Percentiles rank a stretch among this genome's conserved stretches.
Conservation (phyloP, 2,113 vertebrate genomes). For the Esox niger region DNA sequence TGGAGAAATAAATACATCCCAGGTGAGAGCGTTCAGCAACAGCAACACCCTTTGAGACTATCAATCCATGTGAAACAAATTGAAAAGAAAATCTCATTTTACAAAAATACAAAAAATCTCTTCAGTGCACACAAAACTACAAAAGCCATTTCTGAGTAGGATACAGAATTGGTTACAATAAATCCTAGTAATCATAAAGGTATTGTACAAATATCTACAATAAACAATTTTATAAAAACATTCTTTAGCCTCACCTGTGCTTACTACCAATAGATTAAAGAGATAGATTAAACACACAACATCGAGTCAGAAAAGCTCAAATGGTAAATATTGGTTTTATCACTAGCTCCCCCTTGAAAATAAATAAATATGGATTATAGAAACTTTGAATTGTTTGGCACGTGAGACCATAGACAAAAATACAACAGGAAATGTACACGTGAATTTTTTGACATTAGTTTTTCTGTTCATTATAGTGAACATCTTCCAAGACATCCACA, state of each 20-base stretch:
- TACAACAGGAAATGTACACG: conserved; percentile 21
- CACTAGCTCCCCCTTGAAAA: conserved; percentile 56
- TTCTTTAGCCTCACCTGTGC: conserved; percentile 53
- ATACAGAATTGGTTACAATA: conserved; percentile 54
- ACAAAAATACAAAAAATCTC: conserved; percentile 71
- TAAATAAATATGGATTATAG: conserved; percentile 71
- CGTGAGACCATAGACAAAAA: conserved; percentile 54
- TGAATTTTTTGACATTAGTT: conserved; percentile 16
- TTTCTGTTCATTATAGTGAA: conserved; percentile 28
- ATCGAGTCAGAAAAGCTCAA: conserved; percentile 34
- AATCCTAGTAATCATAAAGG: conserved; percentile 55
- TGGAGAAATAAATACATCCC: too few relatives aligned
- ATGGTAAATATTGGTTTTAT: conserved; percentile 53
- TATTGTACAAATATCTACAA: conserved; percentile 79
- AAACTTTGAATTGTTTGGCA: conserved; percentile 66
- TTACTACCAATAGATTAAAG: conserved; percentile 44
- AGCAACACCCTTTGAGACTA: conserved; percentile 52
- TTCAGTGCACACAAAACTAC: conserved; percentile 70
- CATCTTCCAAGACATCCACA: conserved; percentile 34
- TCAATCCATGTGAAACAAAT: conserved; percentile 33
- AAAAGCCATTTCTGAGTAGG: conserved; percentile 63
- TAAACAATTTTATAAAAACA: conserved; percentile 68
- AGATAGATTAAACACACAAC: conserved; percentile 42
- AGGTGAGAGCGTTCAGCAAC: conserved; percentile 37
- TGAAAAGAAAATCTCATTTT: conserved; percentile 55